These are phyloP conservation scores for Astropecten irregularis DNA, from an alignment of 53 echinoderm and acorn worm genomes.

Conservation along the genomic window DNA sequence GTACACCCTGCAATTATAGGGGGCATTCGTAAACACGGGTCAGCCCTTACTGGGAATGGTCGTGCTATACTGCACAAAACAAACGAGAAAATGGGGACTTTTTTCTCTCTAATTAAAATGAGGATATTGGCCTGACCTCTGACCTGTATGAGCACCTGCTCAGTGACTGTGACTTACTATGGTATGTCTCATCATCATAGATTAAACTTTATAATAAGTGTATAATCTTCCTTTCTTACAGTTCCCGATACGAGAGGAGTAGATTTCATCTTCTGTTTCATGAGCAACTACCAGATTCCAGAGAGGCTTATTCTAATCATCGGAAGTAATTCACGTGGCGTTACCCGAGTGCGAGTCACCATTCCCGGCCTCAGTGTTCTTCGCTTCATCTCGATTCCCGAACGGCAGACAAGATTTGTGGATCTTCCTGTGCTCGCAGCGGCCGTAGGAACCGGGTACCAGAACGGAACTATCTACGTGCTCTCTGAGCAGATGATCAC, in stretches of 20 bases:
- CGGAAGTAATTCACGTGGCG: conserved; percentile 72
- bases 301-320: conserved; percentile 67
- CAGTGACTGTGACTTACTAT: too few relatives aligned
- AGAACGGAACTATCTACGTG: conserved; percentile 79
- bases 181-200: too few relatives aligned
- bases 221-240: neutral
- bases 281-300: conserved; percentile 84
- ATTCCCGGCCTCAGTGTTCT: conserved; percentile 66
- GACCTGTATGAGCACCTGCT: too few relatives aligned
- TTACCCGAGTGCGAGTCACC: conserved; percentile 63
- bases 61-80: too few relatives aligned
- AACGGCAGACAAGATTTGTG: conserved; percentile 43
- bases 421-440: conserved; percentile 67
- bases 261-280: conserved; percentile 90
- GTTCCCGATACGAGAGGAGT: conserved; percentile 78
- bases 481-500: conserved; percentile 61
- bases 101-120: too few relatives aligned
- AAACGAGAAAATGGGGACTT: too few relatives aligned
- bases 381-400: conserved; percentile 24
- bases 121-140: too few relatives aligned
- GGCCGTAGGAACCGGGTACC: conserved; percentile 70
- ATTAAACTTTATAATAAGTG: too few relatives aligned
- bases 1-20: too few relatives aligned
- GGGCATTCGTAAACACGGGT: too few relatives aligned
- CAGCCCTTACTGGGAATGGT: too few relatives aligned